Evolutionary conservation across 1,140 invertebrate species (phyloP), one percentile per base, ranked within the genome.

Genomic region (Scaptomyza graminum): DNA sequence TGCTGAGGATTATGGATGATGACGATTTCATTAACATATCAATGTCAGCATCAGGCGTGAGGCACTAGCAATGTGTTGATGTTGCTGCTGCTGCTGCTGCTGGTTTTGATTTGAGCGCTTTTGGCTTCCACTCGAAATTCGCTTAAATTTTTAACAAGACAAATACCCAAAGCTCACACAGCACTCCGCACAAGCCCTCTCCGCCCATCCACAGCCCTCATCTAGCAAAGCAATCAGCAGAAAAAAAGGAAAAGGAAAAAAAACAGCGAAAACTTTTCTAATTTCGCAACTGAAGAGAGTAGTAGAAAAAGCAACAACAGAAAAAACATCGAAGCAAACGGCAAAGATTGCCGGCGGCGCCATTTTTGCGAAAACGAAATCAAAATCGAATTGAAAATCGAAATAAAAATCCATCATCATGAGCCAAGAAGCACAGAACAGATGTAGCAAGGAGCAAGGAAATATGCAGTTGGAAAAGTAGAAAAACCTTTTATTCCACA

Each of bases 401-500:
- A 54, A 55, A 62, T 69, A 57, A 69, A 68, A 59, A 61, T 49
- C 41, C 28, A 66, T 76, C 28, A 66, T 76, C 18, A 55, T 43
- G 39, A 55, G 39, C 52, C 37, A 67, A 50, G 54, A 60, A 65
- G 56, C 31, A 34, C 8, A 34, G 43, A 82, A 63, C 37, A 68
- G 49, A 62, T 79, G 46, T 37, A 12, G 31, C 15, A 76, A 62
- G 18, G 18, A 22, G 76, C 22, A 16, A 47, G 56, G 49, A 54
- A 34, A 44, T 44, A 28, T 31, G 22, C 63, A 74, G 74, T 73
- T 82, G 72, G 69, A 78, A 88, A 90, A 90, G 88, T 88, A 90
- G 88, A 90, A 90, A 90, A 90, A 90, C 88, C 88, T 90, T 90
- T 90, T 90, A 90, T 90, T 81, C 88, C 88, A 68, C 88, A 74